Conservation (phyloP, 2,797 vertebrate species). For the Neomorphus geoffroyi region DNA sequence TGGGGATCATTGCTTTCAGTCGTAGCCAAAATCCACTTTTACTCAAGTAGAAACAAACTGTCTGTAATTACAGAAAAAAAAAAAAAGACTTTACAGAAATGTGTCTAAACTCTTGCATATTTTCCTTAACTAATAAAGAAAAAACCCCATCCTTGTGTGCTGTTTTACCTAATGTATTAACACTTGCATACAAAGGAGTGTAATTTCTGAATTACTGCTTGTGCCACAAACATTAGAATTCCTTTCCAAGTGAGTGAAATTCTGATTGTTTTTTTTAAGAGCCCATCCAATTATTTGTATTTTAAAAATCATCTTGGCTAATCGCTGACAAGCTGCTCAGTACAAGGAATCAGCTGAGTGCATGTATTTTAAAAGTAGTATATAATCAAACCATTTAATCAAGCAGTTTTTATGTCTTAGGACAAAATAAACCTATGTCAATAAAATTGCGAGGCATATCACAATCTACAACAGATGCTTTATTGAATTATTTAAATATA, state of each 20-base stretch:
- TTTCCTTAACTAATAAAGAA: not conserved
- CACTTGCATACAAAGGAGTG: not conserved
- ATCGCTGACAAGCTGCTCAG: not conserved
- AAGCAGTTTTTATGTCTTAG: conserved; percentile 39
- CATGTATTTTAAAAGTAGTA: not conserved
- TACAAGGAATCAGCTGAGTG: not conserved
- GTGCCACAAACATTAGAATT: not conserved
- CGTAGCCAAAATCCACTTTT: not conserved
- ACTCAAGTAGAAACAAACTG: not conserved
- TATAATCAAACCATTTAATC: conserved; percentile 41
- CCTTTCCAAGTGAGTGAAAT: not conserved
- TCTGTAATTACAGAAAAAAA: accelerated
- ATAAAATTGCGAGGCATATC: conserved; percentile 64
- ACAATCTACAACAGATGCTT: conserved; percentile 54
- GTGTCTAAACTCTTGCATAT: not conserved
- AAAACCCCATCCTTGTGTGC: not conserved
- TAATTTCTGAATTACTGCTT: not conserved
- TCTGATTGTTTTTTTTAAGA: conserved; percentile 28
- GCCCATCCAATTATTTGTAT: conserved; percentile 16
- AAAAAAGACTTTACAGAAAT: not conserved
- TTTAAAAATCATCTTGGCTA: conserved; percentile 19
- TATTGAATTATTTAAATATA: conserved; percentile 75
- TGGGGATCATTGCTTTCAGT: not conserved
- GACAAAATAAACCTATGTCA: conserved; percentile 63
- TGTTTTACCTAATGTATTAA: not conserved